These are phyloP conservation scores for Centropyge bicolor DNA, from an alignment of 2,797 vertebrate species.

Conservation along the genomic window DNA sequence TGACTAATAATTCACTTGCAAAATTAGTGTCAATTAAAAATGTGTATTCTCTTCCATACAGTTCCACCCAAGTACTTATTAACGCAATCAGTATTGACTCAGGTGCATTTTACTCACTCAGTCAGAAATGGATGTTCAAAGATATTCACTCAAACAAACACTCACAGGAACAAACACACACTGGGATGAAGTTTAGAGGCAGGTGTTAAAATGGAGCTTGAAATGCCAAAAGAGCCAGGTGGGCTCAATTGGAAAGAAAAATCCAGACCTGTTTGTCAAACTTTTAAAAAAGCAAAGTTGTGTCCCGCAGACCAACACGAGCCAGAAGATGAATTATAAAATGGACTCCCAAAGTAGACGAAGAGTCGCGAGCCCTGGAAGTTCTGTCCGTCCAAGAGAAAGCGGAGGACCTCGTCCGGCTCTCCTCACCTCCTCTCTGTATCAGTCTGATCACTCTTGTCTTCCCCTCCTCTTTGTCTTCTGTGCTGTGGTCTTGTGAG, in stretches of 20 bases:
- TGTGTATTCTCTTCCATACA: background rate
- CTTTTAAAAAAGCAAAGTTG: conserved; percentile 68
- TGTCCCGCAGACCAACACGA: conserved; percentile 52
- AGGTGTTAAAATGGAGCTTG: background rate
- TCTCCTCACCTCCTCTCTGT: conserved; percentile 39
- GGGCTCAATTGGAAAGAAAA: conserved; percentile 24
- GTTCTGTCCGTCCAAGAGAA: conserved; percentile 64
- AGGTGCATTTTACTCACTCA: conserved; percentile 1
- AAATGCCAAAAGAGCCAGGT: background rate
- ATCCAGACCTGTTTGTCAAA: conserved; percentile 53
- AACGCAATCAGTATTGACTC: background rate
- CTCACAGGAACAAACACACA: background rate
- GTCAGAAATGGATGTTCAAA: conserved; percentile 18
- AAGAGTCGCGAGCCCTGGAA: conserved; percentile 50
- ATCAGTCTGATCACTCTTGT: conserved; percentile 17
- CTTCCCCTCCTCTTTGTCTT: conserved; percentile 37
- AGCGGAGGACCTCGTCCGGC: conserved; percentile 26
- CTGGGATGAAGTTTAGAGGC: conserved; percentile 28
- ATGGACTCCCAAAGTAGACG: conserved; percentile 58
- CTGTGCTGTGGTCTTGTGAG: conserved; percentile 39
- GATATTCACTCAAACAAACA: too few relatives aligned
- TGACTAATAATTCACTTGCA: background rate
- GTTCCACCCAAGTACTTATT: conserved; percentile 13
- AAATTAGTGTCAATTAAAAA: background rate
- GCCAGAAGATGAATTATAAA: conserved; percentile 74